Evolutionary conservation across 2,113 vertebrate genomes (phyloP).

Genomic region (Aepyceros melampus): DNA sequence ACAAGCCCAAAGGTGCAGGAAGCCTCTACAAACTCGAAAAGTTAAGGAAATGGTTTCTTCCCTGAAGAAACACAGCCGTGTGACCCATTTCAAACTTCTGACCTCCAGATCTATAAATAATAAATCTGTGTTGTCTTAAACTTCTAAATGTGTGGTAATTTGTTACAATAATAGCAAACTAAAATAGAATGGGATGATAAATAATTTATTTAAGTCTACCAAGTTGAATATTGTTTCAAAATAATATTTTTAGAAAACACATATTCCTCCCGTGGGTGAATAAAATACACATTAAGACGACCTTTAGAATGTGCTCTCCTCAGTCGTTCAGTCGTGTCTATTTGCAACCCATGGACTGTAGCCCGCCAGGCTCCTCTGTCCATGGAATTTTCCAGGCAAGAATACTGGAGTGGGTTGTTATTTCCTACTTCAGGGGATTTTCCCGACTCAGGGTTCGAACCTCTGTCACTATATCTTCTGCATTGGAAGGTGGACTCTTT

Average conservation of each 20-base stretch:
- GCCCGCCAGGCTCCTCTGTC: not conserved
- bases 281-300: not conserved
- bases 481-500: not conserved
- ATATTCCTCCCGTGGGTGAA: not conserved
- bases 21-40: not conserved
- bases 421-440: not conserved
- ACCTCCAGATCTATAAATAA: not conserved
- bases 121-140: not conserved
- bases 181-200: not conserved
- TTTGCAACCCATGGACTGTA: not conserved
- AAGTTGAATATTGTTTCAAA: not conserved
- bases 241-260: not conserved
- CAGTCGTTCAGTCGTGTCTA: not conserved
- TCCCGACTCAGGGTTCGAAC: rapidly evolving
- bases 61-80: not conserved
- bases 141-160: not conserved
- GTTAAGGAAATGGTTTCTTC: not conserved
- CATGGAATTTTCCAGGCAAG: not conserved
- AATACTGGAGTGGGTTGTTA: not conserved
- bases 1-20: not conserved
- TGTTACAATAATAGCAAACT: not conserved
- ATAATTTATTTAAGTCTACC: not conserved
- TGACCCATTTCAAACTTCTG: not conserved
- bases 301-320: not conserved
- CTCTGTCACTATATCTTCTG: not conserved